Evolutionary conservation across 2,888 invertebrate genomes (phyloP), one percentile per base, ranked within the genome.

Genomic region (Adelognathus sp.): DNA sequence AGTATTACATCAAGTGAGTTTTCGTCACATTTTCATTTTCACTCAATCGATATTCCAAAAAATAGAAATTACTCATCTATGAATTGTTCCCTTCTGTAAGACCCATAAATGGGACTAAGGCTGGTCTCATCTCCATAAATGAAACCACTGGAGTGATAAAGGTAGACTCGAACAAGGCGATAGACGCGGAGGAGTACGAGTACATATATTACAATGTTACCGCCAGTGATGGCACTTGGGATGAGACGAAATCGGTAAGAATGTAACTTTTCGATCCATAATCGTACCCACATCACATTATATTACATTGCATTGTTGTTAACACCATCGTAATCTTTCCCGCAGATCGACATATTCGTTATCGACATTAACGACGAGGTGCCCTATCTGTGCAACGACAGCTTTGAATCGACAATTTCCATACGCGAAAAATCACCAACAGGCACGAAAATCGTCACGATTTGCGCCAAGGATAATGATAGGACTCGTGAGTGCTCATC

Each of bases 281-380:
- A 29, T 29, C 4, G 11, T 11, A 33, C 7, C n/a, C n/a, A n/a
- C n/a, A n/a, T n/a, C n/a, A n/a, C n/a, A 50, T 16, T 3, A 21
- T 1, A 24, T 24, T 11, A 11, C 11, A 18, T 9, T 44, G 6
- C 14, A n/a, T 11, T 24, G 9, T 36, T 36, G n/a, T n/a, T n/a
- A n/a, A n/a, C n/a, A n/a, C n/a, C n/a, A n/a, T n/a, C n/a, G n/a
- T n/a, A n/a, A n/a, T 56, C 5, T 16, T 61, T 31, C 21, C 84
- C 89, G 11, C 87, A 95, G 95, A 92, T 95, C 76, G 82, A 86
- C 11, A 94, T 95, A 39, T 86, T 89, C 69, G 93, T 95, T 14
- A 92, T 92, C 1, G 95, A 95, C 86, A 93, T 92, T 0, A 95
- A 95, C 89, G 94, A 95, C 88, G 93, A 94, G 85, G 79, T 82